Evolutionary conservation across 2,113 vertebrate genomes (phyloP).

Genomic region (Oreotrochilus melanogaster): DNA sequence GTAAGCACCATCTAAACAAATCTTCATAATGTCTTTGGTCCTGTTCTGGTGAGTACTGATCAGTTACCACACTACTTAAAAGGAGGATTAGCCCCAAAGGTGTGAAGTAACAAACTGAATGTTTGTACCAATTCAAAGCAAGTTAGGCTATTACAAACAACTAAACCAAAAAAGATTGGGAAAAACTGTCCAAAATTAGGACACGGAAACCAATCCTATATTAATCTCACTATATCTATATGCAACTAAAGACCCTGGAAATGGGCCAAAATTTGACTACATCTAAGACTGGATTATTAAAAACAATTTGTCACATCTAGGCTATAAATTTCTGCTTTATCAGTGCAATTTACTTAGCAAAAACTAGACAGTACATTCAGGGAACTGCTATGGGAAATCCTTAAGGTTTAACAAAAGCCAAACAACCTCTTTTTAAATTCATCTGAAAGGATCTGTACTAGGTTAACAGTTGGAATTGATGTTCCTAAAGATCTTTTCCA

Average conservation of each 20-base stretch:
- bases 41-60: background rate
- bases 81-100: background rate
- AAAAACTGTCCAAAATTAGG: background rate
- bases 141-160: background rate
- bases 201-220: background rate
- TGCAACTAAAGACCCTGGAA: background rate
- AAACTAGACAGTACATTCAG: background rate
- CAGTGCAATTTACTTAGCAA: background rate
- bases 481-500: too few relatives aligned
- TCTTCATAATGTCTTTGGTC: background rate
- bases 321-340: background rate
- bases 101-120: background rate
- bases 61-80: background rate
- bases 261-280: background rate
- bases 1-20: background rate
- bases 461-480: too few relatives aligned
- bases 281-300: background rate
- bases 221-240: background rate
- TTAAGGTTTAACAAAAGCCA: background rate
- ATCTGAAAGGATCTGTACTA: background rate
- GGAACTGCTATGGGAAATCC: background rate
- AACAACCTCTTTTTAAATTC: background rate
- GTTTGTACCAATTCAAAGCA: background rate
- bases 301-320: background rate
- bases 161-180: background rate